phyloP scores from a whole-genome alignment of 2,797 vertebrate genomes.

The Leptodactylus fallax region DNA sequence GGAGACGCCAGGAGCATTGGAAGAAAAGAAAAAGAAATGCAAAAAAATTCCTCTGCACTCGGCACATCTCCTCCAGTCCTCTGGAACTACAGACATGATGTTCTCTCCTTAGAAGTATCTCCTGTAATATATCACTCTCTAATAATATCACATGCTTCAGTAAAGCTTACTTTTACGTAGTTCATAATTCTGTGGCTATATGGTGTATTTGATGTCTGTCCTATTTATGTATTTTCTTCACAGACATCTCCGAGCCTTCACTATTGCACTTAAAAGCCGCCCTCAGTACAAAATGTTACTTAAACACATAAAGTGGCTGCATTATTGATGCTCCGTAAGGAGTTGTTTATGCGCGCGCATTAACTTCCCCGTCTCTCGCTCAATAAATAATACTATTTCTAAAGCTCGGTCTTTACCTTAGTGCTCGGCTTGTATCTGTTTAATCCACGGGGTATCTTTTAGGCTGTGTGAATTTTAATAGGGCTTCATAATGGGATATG shows the following conservation, averaged over 20 bases:
- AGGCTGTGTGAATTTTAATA: conserved; percentile 17
- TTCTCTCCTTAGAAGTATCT: not conserved
- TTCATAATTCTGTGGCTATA: not conserved
- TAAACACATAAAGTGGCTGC: not conserved
- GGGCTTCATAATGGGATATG: conserved; percentile 23
- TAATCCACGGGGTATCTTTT: conserved; percentile 28
- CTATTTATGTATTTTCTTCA: not conserved
- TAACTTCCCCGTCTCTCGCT: conserved; percentile 22
- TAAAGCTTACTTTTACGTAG: not conserved
- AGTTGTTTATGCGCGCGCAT: conserved; percentile 33
- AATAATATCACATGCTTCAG: not conserved
- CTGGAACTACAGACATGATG: not conserved
- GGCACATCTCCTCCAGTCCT: not conserved
- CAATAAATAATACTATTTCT: conserved; percentile 45
- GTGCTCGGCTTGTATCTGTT: not conserved
- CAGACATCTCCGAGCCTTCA: conserved; percentile 20
- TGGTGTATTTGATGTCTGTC: not conserved
- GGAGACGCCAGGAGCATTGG: not conserved
- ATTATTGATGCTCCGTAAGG: conserved; percentile 48
- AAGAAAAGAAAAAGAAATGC: not conserved
- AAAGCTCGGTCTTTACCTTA: conserved; percentile 30
- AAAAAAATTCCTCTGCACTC: not conserved
- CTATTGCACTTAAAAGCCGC: conserved; percentile 22
- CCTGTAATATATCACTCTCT: not conserved
- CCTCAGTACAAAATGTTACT: not conserved